phyloP scores from a whole-genome alignment of 1,140 invertebrate species.

The Diprion similis region DNA sequence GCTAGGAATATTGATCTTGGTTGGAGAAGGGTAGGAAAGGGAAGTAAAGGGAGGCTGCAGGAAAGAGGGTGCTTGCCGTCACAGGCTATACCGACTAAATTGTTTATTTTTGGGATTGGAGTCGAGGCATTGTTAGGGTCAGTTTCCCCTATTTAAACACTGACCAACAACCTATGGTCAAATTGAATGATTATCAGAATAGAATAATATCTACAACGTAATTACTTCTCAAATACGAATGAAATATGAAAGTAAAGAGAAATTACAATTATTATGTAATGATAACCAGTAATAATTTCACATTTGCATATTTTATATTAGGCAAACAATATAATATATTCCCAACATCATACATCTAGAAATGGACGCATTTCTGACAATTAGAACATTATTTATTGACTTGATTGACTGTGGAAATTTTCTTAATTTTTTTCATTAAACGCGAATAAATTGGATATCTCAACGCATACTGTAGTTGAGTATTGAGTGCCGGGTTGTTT shows the following conservation, averaged over 20 bases:
- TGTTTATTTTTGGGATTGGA: conserved; percentile 51
- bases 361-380: no score
- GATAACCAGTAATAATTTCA: no score
- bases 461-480: no score
- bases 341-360: no score
- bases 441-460: no score
- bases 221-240: neutral
- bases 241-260: neutral
- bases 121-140: conserved; percentile 37
- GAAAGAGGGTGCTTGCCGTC: neutral
- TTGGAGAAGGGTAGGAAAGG: conserved; percentile 32
- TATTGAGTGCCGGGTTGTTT: no score
- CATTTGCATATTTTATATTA: no score
- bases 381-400: no score
- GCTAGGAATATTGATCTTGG: conserved; percentile 59
- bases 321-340: no score
- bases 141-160: neutral
- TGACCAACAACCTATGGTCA: neutral
- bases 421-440: no score
- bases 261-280: neutral
- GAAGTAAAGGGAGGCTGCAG: conserved; percentile 34
- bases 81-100: conserved; percentile 23
- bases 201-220: neutral
- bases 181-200: neutral
- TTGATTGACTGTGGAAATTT: no score